phyloP scores from a whole-genome alignment of 2,888 invertebrate species.

The Heliconius hortense region DNA sequence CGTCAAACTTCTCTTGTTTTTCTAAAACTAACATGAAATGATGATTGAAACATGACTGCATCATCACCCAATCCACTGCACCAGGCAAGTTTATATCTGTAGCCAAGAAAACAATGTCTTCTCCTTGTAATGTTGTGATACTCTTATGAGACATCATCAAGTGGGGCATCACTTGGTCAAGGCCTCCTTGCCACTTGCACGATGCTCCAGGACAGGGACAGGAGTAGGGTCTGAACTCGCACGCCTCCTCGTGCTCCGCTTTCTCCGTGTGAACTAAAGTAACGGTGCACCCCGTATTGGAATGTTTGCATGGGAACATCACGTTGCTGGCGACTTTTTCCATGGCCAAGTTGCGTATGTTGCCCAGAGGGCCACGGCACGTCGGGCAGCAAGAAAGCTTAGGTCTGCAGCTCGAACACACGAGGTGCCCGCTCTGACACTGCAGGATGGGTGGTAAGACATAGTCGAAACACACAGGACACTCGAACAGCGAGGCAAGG shows the following conservation, averaged over 20 bases:
- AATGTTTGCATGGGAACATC: conserved; percentile 99
- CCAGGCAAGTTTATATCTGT: conserved; percentile 99
- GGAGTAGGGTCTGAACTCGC: conserved; percentile 98
- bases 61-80: conserved; percentile 99
- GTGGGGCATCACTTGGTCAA: conserved; percentile 99
- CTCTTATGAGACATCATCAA: conserved; percentile 98
- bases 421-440: conserved; percentile 99
- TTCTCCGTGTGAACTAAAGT: conserved; percentile 98
- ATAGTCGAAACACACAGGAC: conserved; percentile 99
- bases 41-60: conserved; percentile 99
- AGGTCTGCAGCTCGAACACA: conserved; percentile 98
- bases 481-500: conserved; percentile 95
- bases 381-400: conserved; percentile 99
- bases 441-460: conserved; percentile 99
- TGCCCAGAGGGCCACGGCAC: conserved; percentile 97
- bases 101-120: conserved; percentile 99
- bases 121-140: conserved; percentile 98
- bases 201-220: conserved; percentile 99
- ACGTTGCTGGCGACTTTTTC: conserved; percentile 99
- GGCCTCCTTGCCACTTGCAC: conserved; percentile 99
- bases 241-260: conserved; percentile 98
- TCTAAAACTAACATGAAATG: conserved; percentile 99
- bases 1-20: conserved; percentile 98
- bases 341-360: conserved; percentile 99
- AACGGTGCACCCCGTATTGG: conserved; percentile 95